phyloP scores from a whole-genome alignment of 2,113 vertebrate species.

The Malurus alboscapulatus region DNA sequence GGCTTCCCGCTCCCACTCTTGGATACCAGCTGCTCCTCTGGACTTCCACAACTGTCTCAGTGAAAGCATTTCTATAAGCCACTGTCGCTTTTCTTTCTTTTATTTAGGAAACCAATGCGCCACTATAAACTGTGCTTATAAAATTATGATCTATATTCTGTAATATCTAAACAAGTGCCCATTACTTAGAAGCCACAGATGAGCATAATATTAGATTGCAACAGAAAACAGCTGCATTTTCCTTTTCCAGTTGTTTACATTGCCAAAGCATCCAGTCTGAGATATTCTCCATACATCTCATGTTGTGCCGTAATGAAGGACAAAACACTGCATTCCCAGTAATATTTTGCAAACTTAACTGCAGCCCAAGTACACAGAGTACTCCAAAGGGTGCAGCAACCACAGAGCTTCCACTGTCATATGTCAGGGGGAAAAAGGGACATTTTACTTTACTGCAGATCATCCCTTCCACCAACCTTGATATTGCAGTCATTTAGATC shows the following conservation, averaged over 20 bases:
- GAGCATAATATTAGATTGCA: constrained; percentile 61
- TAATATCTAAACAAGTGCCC: constrained; percentile 60
- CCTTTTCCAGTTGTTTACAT: constrained; percentile 43
- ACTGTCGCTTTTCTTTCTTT: neutral
- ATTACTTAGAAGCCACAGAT: constrained; percentile 44
- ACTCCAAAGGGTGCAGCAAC: neutral
- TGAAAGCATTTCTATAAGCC: constrained; percentile 1
- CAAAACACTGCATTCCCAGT: constrained; percentile 33
- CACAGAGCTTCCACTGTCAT: neutral
- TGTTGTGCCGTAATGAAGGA: constrained; percentile 31
- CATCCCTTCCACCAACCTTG: neutral
- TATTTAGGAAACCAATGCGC: constrained; percentile 65
- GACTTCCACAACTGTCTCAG: neutral
- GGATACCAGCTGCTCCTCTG: neutral
- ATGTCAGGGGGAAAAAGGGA: neutral
- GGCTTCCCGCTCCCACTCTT: neutral
- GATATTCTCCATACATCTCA: constrained; percentile 63
- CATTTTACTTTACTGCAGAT: neutral
- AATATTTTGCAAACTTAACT: constrained; percentile 26
- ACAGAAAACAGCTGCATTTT: constrained; percentile 62
- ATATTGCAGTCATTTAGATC: neutral
- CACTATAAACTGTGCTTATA: constrained; percentile 60
- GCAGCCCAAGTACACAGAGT: neutral
- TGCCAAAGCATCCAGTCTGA: constrained; percentile 60
- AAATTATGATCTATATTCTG: constrained; percentile 65